Conservation (phyloP, 2,797 vertebrate genomes). For the Coregonus suidteri region DNA sequence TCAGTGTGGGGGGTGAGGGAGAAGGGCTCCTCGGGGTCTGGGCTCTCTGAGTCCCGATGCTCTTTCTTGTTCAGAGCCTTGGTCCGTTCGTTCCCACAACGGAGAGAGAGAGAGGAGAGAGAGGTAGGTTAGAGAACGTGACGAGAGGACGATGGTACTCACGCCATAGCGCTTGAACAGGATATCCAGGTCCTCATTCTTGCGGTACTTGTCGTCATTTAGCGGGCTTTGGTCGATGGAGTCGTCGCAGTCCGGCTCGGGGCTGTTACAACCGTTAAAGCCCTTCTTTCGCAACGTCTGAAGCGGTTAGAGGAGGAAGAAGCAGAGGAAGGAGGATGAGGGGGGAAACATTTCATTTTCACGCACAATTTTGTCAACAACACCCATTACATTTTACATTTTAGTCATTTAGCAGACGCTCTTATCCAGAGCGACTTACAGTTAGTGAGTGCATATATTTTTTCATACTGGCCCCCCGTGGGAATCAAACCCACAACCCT, state of each 20-base stretch:
- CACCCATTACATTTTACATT: neutral
- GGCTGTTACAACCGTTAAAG: slow-evolving; percentile 99
- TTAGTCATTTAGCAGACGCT: too few relatives aligned
- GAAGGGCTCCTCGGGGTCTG: slow-evolving; percentile 94
- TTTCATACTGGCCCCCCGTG: too few relatives aligned
- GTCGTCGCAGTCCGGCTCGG: slow-evolving; percentile 95
- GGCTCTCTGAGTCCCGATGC: slow-evolving; percentile 97
- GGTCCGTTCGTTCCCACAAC: slow-evolving; percentile 62
- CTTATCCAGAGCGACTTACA: too few relatives aligned
- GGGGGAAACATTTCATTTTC: slow-evolving; percentile 45
- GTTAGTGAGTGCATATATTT: too few relatives aligned
- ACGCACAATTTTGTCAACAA: slow-evolving; percentile 32
- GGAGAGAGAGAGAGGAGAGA: slow-evolving; percentile 48
- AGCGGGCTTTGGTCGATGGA: slow-evolving; percentile 97
- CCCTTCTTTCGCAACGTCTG: slow-evolving; percentile 99
- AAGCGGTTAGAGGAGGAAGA: slow-evolving; percentile 55
- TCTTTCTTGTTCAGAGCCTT: slow-evolving; percentile 99
- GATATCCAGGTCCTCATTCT: slow-evolving; percentile 94
- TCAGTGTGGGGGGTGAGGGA: slow-evolving; percentile 97
- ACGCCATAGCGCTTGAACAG: slow-evolving; percentile 98
- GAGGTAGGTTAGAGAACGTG: slow-evolving; percentile 66
- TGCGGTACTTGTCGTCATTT: slow-evolving; percentile 94
- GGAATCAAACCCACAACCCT: too few relatives aligned
- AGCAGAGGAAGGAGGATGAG: slow-evolving; percentile 49
- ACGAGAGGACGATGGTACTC: slow-evolving; percentile 78